phyloP scores from a whole-genome alignment of 2,888 invertebrate species.

The Drosophila neutralis region DNA sequence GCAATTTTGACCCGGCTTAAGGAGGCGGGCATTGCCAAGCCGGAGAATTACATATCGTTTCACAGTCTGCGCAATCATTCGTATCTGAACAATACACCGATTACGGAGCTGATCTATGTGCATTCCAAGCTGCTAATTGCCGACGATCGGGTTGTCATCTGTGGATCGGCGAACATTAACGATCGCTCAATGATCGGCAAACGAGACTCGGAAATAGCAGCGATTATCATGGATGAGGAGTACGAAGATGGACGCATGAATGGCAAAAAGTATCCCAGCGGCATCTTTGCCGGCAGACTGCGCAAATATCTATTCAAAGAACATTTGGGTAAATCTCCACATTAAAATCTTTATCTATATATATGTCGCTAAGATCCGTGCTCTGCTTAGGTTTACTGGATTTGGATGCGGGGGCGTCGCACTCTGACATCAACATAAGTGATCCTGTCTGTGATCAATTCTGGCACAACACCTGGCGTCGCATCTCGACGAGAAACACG shows the following conservation, averaged over 20 bases:
- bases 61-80: slow-evolving; percentile 95
- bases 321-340: slow-evolving; percentile 89
- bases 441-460: slow-evolving; percentile 94
- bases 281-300: slow-evolving; percentile 93
- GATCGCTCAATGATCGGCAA: slow-evolving; percentile 97
- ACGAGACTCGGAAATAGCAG: slow-evolving; percentile 97
- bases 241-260: slow-evolving; percentile 93
- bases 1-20: slow-evolving; percentile 92
- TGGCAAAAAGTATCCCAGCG: slow-evolving; percentile 91
- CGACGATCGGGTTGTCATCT: slow-evolving; percentile 95
- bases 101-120: slow-evolving; percentile 98
- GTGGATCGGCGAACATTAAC: slow-evolving; percentile 99
- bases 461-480: slow-evolving; percentile 93
- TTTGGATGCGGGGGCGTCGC: slow-evolving; percentile 82
- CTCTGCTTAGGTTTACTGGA: slow-evolving; percentile 84
- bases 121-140: slow-evolving; percentile 98
- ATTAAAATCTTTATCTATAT: not conserved
- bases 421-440: slow-evolving; percentile 87
- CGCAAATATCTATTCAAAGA: slow-evolving; percentile 95
- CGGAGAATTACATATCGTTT: slow-evolving; percentile 94
- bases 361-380: no score
- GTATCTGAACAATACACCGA: slow-evolving; percentile 90
- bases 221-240: slow-evolving; percentile 93
- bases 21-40: slow-evolving; percentile 91
- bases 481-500: slow-evolving; percentile 92